A percentile compares a stretch with the other conserved stretches of the same genome.
Evolutionary conservation across 1,140 invertebrate genomes (phyloP).

Genomic region (Papilio aristodemus): DNA sequence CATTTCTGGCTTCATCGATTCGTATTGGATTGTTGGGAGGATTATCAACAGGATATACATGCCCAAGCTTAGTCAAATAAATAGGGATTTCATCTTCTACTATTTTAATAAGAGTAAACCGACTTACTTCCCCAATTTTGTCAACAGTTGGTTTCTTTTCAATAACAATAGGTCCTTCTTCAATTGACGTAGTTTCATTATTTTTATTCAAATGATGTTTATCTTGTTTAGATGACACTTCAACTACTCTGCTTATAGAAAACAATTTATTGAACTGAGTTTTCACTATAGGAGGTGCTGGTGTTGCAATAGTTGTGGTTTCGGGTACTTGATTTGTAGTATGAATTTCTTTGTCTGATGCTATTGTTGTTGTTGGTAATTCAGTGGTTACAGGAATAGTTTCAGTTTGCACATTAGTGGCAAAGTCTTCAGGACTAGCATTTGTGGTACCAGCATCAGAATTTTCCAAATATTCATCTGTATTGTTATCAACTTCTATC

Average conservation of each 20-base stretch:
- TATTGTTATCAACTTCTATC: slow-evolving; percentile 58
- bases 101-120: slow-evolving; percentile 84
- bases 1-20: slow-evolving; percentile 78
- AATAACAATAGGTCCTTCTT: slow-evolving; percentile 77
- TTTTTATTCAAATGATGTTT: slow-evolving; percentile 81
- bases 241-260: slow-evolving; percentile 84
- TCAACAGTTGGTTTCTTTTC: slow-evolving; percentile 82
- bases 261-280: slow-evolving; percentile 82
- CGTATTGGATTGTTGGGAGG: slow-evolving; percentile 76
- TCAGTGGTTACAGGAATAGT: background rate
- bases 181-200: slow-evolving; percentile 78
- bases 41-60: slow-evolving; percentile 78
- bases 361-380: slow-evolving; percentile 18
- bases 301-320: slow-evolving; percentile 51
- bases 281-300: slow-evolving; percentile 67
- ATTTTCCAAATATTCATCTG: slow-evolving; percentile 67
- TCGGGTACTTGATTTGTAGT: slow-evolving; percentile 45
- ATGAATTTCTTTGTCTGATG: slow-evolving; percentile 35
- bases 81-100: slow-evolving; percentile 81
- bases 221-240: slow-evolving; percentile 83
- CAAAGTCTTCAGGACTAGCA: slow-evolving; percentile 49
- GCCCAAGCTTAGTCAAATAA: slow-evolving; percentile 76
- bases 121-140: slow-evolving; percentile 84
- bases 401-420: slow-evolving; percentile 44
- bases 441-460: slow-evolving; percentile 51